A percentile compares a stretch with the other conserved stretches of the same genome.
These are phyloP conservation scores for Lycodopsis pacificus DNA, from an alignment of 2,797 vertebrate species.

Conservation along the genomic window DNA sequence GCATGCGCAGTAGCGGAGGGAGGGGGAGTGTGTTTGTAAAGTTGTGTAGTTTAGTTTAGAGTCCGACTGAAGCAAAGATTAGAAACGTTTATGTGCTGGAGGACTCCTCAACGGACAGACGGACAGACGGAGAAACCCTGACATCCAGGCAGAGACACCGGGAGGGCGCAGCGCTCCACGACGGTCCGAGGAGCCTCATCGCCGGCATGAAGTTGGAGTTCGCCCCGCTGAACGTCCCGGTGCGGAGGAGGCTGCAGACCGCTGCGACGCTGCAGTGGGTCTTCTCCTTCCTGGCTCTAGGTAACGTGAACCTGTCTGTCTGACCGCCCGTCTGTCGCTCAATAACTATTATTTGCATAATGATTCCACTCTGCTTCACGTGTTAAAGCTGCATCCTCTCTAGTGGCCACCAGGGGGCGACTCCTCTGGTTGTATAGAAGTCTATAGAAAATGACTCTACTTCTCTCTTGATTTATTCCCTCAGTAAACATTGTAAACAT, in stretches of 20 bases:
- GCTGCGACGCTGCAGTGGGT: slow-evolving; percentile 83
- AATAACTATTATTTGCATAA: no score
- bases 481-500: no score
- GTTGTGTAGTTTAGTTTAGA: slow-evolving; percentile 3
- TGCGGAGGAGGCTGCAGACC: slow-evolving; percentile 76
- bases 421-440: no score
- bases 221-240: slow-evolving; percentile 82
- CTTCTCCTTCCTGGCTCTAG: slow-evolving; percentile 83
- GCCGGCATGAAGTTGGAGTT: slow-evolving; percentile 80
- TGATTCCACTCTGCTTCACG: no score
- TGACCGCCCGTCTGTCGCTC: no score
- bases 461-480: no score
- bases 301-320: slow-evolving; percentile 46
- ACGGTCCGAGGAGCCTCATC: slow-evolving; percentile 12
- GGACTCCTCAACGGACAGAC: background rate
- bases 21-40: slow-evolving; percentile 26
- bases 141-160: slow-evolving; percentile 5
- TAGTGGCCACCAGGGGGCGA: no score
- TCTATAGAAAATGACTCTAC: no score
- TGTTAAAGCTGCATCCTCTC: no score
- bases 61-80: background rate
- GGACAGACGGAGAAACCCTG: background rate
- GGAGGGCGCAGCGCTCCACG: background rate
- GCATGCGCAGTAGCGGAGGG: slow-evolving; percentile 35
- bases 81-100: no score